Conservation (phyloP, 2,888 invertebrate species). For the Emmelina monodactyla region DNA sequence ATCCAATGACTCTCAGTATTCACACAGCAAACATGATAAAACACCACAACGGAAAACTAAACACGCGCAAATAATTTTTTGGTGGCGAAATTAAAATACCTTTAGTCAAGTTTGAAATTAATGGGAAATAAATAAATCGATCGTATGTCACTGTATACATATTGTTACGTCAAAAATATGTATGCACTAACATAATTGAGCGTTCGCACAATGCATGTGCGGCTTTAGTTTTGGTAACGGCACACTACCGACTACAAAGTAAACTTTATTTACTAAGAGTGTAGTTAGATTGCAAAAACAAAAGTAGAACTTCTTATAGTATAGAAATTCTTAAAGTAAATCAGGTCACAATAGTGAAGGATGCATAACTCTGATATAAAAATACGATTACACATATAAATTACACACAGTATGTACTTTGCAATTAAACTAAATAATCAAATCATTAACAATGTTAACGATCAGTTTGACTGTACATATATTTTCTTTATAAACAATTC, state of each 20-base stretch:
- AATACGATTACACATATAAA: slow-evolving; percentile 22
- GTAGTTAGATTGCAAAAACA: no score
- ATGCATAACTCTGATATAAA: slow-evolving; percentile 32
- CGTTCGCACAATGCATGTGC: no score
- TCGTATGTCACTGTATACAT: no score
- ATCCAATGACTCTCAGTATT: slow-evolving; percentile 60
- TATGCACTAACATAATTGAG: no score
- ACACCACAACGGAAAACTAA: slow-evolving; percentile 8
- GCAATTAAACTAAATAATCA: background rate
- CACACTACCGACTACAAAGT: no score
- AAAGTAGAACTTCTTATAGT: no score
- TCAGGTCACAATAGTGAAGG: slow-evolving; percentile 64
- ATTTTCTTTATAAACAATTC: slow-evolving; percentile 17
- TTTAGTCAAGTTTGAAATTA: background rate
- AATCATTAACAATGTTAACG: slow-evolving; percentile 2
- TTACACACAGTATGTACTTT: slow-evolving; percentile 2
- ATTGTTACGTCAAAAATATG: no score
- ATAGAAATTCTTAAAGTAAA: slow-evolving; percentile 58
- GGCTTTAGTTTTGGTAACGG: no score
- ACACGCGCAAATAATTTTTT: slow-evolving; percentile 18
- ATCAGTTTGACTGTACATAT: slow-evolving; percentile 18
- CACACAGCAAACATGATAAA: slow-evolving; percentile 34
- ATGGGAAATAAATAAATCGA: background rate
- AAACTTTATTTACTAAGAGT: no score
- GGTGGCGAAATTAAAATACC: background rate